Conservation (phyloP, 2,113 vertebrate species). For the Myrmecobius fasciatus region DNA sequence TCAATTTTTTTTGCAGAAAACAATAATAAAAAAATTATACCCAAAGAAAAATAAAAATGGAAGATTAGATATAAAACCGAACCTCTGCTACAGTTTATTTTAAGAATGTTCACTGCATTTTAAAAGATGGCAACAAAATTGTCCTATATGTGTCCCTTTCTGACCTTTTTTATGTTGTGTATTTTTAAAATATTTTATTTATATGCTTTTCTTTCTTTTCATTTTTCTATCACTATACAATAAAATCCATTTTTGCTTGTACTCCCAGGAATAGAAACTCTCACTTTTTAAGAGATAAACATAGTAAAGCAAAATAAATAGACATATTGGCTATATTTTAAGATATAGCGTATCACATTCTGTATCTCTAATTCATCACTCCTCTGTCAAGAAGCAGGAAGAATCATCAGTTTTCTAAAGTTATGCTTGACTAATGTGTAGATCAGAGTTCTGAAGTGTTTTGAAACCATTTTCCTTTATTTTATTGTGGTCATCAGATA, state of each 20-base stretch:
- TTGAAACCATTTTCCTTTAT: neutral
- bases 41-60: neutral
- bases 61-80: neutral
- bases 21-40: neutral
- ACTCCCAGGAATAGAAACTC: neutral
- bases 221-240: neutral
- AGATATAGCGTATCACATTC: neutral
- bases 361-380: neutral
- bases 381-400: neutral
- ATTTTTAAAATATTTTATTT: neutral
- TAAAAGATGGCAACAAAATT: neutral
- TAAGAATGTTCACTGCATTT: neutral
- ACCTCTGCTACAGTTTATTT: neutral
- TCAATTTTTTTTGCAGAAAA: neutral
- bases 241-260: neutral
- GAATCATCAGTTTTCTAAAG: neutral
- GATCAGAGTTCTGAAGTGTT: neutral
- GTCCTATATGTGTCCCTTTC: neutral
- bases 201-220: neutral
- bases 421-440: neutral
- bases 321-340: neutral
- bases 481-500: neutral
- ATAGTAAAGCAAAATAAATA: neutral
- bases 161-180: neutral
- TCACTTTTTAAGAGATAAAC: neutral